Percentiles rank a stretch among this genome's conserved stretches.
Conservation (phyloP, 2,888 invertebrate genomes). For the Drosophila lutescens region DNA sequence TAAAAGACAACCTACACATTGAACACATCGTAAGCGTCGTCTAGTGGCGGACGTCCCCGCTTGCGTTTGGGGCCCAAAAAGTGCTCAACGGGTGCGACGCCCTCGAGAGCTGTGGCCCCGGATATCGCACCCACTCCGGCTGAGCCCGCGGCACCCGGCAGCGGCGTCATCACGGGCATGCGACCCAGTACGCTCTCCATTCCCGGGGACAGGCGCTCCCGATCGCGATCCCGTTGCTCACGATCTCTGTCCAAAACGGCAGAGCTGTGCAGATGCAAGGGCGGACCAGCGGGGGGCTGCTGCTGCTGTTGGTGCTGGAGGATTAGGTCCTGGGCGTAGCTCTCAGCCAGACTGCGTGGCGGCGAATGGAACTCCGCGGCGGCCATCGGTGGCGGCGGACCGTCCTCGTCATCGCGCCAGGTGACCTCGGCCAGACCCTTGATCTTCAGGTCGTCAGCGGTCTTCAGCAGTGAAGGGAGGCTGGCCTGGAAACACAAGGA, state of each 20-base stretch:
- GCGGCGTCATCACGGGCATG: slow-evolving; percentile 81
- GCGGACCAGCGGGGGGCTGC: neutral
- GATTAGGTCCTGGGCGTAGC: slow-evolving; percentile 63
- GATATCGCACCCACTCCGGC: slow-evolving; percentile 7
- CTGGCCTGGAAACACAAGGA: slow-evolving; percentile 86
- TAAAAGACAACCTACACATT: slow-evolving; percentile 79
- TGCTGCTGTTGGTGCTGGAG: slow-evolving; percentile 48
- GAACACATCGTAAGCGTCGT: slow-evolving; percentile 85
- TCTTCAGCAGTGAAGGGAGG: slow-evolving; percentile 93
- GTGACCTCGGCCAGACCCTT: slow-evolving; percentile 96
- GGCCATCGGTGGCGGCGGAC: slow-evolving; percentile 71
- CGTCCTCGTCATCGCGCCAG: slow-evolving; percentile 87
- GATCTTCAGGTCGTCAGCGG: slow-evolving; percentile 95
- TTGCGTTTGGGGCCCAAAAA: slow-evolving; percentile 86
- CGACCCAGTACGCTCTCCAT: slow-evolving; percentile 54
- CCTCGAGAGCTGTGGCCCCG: slow-evolving; percentile 34
- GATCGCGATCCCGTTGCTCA: neutral
- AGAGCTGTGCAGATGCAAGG: slow-evolving; percentile 20
- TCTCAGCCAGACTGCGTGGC: slow-evolving; percentile 69
- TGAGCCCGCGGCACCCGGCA: slow-evolving; percentile 54
- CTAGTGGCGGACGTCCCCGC: slow-evolving; percentile 88
- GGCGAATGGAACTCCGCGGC: slow-evolving; percentile 79
- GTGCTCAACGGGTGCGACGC: slow-evolving; percentile 64
- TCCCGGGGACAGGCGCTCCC: slow-evolving; percentile 51
- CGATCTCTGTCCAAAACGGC: slow-evolving; percentile 17